Base-by-base conservation (phyloP, 2,888 invertebrate species). In the Oligia strigilis region DNA sequence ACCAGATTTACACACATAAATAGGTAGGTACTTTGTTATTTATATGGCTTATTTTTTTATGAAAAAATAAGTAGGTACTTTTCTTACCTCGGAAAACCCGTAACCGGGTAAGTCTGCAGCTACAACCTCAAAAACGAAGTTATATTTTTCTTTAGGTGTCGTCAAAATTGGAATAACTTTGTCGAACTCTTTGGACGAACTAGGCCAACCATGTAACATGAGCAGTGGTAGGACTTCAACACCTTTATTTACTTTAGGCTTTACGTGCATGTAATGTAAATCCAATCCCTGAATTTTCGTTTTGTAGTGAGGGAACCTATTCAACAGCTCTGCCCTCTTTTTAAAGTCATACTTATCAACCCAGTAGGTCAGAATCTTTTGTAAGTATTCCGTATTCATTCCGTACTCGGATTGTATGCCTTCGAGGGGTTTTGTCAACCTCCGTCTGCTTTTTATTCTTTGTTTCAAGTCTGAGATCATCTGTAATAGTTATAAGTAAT, bases 191-290 rank as follows among this genome's bases (percentile, higher is more conserved):
- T 98, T 98, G 0, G 99, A 97, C 0, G 98, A 98, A 77, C 99
- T 99, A 0, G 99, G 99, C 99, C 99, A 99, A 29, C 99, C 99
- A 90, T 99, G 99, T 70, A 98, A 92, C 86, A 99, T 89, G 1
- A 99, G 93, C 65, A 99, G 88, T 0, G 99, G 98, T 43, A 98
- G 83, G 1, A 96, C 93, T 83, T 93, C 92, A 9, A 92, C 60
- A 13, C 82, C 88, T 72, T 87, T 83, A 13, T 90, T 91, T 0
- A 87, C 92, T 13, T 93, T 87, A 0, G 98, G 98, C 88, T 97
- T 98, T 0, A 97, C 97, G 84, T 98, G 98, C 49, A 99, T 97
- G 91, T 98, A 99, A 93, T 99, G 99, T 81, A 99, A 97, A 84
- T 98, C 97, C 79, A 98, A 93, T 4, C 97, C 97, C 93, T 98